phyloP scores from a whole-genome alignment of 2,888 invertebrate genomes.

The Orthosia gothica region DNA sequence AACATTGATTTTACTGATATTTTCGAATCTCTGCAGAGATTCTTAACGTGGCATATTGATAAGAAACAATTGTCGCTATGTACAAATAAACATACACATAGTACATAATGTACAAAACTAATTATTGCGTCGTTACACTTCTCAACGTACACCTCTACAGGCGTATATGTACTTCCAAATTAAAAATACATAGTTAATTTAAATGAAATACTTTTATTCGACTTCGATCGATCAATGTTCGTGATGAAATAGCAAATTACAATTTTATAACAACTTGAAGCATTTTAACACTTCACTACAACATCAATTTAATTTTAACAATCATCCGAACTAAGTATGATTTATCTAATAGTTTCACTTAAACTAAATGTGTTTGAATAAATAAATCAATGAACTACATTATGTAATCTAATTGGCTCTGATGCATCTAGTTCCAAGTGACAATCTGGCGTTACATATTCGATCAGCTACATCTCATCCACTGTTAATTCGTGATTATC shows the following conservation, averaged over 20 bases:
- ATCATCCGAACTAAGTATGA: conserved; percentile 55
- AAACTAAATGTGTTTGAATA: conserved; percentile 77
- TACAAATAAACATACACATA: conserved; percentile 82
- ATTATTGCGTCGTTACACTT: conserved; percentile 85
- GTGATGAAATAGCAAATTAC: conserved; percentile 47
- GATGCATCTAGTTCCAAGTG: conserved; percentile 54
- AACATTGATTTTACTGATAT: conserved; percentile 77
- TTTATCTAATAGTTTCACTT: conserved; percentile 74
- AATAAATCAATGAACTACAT: conserved; percentile 77
- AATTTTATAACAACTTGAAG: conserved; percentile 57
- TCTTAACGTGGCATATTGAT: conserved; percentile 60
- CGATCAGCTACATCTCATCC: conserved; percentile 28
- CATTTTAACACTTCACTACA: conserved; percentile 56
- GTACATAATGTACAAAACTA: conserved; percentile 78
- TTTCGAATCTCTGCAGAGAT: conserved; percentile 65
- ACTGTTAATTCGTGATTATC: conserved; percentile 20
- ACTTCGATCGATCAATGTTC: conserved; percentile 46
- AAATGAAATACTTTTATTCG: conserved; percentile 56
- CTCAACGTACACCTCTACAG: conserved; percentile 56
- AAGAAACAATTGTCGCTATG: conserved; percentile 75
- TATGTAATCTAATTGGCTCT: conserved; percentile 64
- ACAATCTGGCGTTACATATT: conserved; percentile 33
- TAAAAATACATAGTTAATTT: conserved; percentile 66
- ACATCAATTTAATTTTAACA: conserved; percentile 59
- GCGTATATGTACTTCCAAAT: conserved; percentile 65